A percentile compares a stretch with the other conserved stretches of the same genome.
These are phyloP conservation scores for Agrotis puta DNA, from an alignment of 2,888 invertebrate genomes.

Conservation along the genomic window DNA sequence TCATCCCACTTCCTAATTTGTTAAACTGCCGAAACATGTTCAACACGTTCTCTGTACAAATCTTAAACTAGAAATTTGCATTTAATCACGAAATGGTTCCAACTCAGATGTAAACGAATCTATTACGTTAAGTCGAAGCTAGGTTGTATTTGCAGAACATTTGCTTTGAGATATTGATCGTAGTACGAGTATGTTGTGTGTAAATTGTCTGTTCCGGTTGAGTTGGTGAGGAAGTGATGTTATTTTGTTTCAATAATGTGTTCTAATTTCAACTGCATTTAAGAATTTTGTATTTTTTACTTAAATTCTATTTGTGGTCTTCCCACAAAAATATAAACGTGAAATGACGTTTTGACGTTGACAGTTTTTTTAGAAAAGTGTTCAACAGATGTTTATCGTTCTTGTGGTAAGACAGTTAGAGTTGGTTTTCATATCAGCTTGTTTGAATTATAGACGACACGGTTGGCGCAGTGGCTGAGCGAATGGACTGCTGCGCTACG, in stretches of 20 bases:
- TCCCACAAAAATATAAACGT: too few species aligned
- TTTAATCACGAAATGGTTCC: constrained; percentile 64
- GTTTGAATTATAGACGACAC: too few species aligned
- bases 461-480: too few species aligned
- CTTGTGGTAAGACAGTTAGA: too few species aligned
- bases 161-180: constrained; percentile 55
- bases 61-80: constrained; percentile 62
- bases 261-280: background rate
- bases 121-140: constrained; percentile 55
- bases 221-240: background rate
- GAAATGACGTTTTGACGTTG: too few species aligned
- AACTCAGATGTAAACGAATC: constrained; percentile 63
- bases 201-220: constrained; percentile 29
- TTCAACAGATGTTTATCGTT: too few species aligned
- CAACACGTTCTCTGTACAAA: constrained; percentile 46
- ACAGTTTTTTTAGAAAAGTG: too few species aligned
- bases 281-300: background rate
- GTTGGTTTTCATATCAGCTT: too few species aligned
- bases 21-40: constrained; percentile 53
- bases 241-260: background rate
- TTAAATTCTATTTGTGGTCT: too few species aligned
- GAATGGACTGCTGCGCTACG: too few species aligned
- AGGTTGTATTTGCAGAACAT: constrained; percentile 50
- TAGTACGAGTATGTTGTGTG: constrained; percentile 19
- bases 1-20: constrained; percentile 53